phyloP scores from a whole-genome alignment of 1,140 invertebrate genomes.

The Rhysida immarginata region DNA sequence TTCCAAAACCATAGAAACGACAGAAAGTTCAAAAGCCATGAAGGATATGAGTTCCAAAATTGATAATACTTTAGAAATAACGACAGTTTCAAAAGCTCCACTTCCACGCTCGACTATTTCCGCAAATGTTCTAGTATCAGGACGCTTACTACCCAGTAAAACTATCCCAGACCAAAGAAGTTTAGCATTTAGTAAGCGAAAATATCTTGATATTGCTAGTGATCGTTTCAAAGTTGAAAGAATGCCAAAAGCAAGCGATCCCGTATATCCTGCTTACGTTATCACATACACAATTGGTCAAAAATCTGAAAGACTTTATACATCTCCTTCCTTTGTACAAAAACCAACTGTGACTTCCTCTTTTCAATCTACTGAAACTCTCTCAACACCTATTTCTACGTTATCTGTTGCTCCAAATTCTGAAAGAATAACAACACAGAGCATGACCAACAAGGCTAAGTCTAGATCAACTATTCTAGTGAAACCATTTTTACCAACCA shows the following conservation, averaged over 20 bases:
- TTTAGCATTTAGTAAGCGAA: background rate
- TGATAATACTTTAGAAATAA: background rate
- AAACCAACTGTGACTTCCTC: too few species aligned
- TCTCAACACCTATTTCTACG: too few species aligned
- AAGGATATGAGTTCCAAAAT: too few species aligned
- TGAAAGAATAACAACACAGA: background rate
- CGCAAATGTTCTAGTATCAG: background rate
- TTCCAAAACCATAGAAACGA: background rate
- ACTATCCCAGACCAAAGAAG: background rate
- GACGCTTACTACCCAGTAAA: background rate
- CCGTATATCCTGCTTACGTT: conserved; percentile 3
- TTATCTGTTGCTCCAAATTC: too few species aligned
- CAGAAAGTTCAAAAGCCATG: too few species aligned
- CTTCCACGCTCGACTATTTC: background rate
- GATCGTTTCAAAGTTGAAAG: conserved; percentile 1
- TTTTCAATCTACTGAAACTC: too few species aligned
- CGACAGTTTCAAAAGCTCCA: background rate
- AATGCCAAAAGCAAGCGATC: conserved; percentile 2
- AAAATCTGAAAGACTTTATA: too few species aligned
- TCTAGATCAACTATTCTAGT: background rate
- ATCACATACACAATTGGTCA: conserved; percentile 1
- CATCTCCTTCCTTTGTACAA: too few species aligned
- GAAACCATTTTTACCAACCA: background rate
- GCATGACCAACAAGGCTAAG: too few species aligned
- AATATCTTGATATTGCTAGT: background rate